phyloP scores from a whole-genome alignment of 92 coral and sea anemone species.

The Heliopora coerulea region DNA sequence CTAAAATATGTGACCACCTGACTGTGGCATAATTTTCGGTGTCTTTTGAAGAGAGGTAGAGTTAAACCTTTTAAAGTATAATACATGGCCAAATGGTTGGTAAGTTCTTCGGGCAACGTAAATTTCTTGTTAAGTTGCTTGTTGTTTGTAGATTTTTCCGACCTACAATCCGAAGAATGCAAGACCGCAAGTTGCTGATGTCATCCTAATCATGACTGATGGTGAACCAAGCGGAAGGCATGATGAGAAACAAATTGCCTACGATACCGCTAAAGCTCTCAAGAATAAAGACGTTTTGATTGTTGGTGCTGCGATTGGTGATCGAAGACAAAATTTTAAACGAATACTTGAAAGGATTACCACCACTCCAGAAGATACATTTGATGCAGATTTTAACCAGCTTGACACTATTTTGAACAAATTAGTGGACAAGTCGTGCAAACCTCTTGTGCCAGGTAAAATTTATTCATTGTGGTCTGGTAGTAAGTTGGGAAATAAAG shows the following conservation, averaged over 20 bases:
- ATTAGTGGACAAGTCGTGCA: conserved; percentile 22
- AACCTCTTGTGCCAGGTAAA: background rate
- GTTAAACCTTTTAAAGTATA: no score
- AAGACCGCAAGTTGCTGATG: conserved; percentile 5
- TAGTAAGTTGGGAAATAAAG: no score
- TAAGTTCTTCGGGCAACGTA: no score
- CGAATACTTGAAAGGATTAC: background rate
- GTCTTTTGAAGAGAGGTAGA: no score
- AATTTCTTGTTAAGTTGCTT: no score
- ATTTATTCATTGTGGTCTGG: no score
- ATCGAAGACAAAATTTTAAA: background rate
- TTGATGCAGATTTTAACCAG: conserved; percentile 15
- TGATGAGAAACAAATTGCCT: background rate
- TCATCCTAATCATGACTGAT: conserved; percentile 5
- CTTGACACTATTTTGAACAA: background rate
- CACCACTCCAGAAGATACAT: background rate
- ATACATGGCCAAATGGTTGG: no score
- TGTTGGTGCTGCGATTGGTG: conserved; percentile 18
- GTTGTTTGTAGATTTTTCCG: no score
- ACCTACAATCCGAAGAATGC: conserved; percentile 7
- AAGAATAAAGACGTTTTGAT: conserved; percentile 8
- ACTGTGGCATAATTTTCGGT: no score
- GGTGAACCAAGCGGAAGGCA: background rate
- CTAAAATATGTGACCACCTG: no score
- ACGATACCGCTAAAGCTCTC: no score